phyloP scores from a whole-genome alignment of 1,140 invertebrate genomes.

The Sogatella furcifera region DNA sequence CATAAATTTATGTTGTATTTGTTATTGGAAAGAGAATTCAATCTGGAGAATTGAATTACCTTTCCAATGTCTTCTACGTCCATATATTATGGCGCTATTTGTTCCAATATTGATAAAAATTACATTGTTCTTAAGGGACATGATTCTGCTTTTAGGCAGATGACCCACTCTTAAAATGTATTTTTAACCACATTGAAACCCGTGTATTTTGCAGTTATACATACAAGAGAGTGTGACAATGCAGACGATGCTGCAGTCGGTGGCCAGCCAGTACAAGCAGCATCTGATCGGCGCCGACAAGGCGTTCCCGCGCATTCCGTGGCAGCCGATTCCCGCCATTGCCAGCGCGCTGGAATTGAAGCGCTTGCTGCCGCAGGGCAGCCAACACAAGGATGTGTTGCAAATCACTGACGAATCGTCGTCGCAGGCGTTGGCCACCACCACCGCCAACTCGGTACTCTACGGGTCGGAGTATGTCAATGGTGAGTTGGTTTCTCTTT shows the following conservation, averaged over 20 bases:
- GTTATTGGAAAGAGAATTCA: too few relatives aligned
- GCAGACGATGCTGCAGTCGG: constrained; percentile 31
- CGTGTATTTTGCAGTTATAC: constrained; percentile 44
- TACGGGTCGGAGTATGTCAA: constrained; percentile 60
- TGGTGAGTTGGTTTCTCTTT: constrained; percentile 34
- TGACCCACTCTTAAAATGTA: too few relatives aligned
- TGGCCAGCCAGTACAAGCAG: constrained; percentile 23
- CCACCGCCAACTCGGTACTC: constrained; percentile 50
- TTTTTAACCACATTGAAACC: constrained; percentile 6
- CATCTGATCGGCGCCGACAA: constrained; percentile 30
- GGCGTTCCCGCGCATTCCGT: constrained; percentile 46
- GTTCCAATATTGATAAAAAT: too few relatives aligned
- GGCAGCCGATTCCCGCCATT: constrained; percentile 48
- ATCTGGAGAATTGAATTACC: too few relatives aligned
- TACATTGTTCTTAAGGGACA: too few relatives aligned
- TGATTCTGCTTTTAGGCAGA: too few relatives aligned
- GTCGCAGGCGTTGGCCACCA: neutral
- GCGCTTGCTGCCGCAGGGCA: neutral
- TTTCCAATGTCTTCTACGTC: too few relatives aligned
- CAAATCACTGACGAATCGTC: constrained; percentile 19
- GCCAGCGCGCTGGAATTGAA: neutral
- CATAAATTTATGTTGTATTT: too few relatives aligned
- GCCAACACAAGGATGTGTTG: neutral
- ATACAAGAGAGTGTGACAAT: constrained; percentile 54
- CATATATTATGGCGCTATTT: too few relatives aligned